Percentiles rank a stretch among this genome's conserved stretches.
Conservation (phyloP, 2,888 invertebrate species). For the Eumerus sabulonum region DNA sequence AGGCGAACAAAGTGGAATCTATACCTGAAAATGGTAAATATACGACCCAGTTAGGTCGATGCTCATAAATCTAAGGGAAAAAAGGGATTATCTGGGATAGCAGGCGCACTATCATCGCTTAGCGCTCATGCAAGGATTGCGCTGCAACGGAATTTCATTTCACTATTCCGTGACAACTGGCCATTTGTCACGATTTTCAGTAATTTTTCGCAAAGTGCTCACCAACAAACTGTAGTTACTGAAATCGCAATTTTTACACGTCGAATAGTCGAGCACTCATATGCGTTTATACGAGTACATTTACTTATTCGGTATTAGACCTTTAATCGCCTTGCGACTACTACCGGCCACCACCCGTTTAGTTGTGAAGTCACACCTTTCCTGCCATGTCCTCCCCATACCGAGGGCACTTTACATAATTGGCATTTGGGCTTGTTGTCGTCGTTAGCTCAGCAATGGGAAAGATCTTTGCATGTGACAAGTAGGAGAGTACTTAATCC, state of each 20-base stretch:
- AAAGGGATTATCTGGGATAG: conserved; percentile 14
- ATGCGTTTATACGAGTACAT: no score
- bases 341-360: conserved; percentile 28
- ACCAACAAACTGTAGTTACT: conserved; percentile 46
- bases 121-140: conserved; percentile 30
- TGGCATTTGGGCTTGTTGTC: conserved; percentile 40
- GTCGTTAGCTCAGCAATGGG: conserved; percentile 20
- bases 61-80: conserved; percentile 32
- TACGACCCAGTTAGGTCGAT: conserved; percentile 36
- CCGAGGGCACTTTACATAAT: conserved; percentile 54
- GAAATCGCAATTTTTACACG: conserved; percentile 56
- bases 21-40: conserved; percentile 24
- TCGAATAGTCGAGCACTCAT: conserved; percentile 1
- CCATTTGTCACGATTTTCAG: conserved; percentile 52
- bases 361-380: conserved; percentile 52
- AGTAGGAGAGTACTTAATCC: conserved; percentile 24
- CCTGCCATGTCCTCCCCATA: conserved; percentile 11
- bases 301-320: not conserved
- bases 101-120: conserved; percentile 1
- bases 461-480: conserved; percentile 3
- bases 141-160: conserved; percentile 26
- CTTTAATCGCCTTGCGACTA: conserved; percentile 14
- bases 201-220: conserved; percentile 40
- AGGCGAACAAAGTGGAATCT: not conserved
- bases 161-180: conserved; percentile 51